Percentiles rank a stretch among this genome's conserved stretches.
Evolutionary conservation across 2,113 vertebrate species (phyloP).

Genomic region (Podarcis muralis): DNA sequence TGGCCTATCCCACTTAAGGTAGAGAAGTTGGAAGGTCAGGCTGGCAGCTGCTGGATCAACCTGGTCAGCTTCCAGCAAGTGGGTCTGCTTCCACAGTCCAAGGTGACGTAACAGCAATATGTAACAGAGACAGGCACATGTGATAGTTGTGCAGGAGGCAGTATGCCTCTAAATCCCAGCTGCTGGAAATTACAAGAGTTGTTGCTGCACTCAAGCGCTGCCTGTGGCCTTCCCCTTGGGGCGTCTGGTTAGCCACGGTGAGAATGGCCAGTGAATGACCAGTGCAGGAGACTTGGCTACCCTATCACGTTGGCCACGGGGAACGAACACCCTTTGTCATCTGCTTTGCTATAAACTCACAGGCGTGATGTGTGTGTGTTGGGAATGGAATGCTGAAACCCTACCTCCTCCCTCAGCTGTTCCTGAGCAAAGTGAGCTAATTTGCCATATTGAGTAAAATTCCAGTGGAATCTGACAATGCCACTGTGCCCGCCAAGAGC

Average conservation of each 20-base stretch:
- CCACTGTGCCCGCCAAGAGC: constrained; percentile 64
- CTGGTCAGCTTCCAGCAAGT: background rate
- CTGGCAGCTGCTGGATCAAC: background rate
- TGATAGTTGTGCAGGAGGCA: no score
- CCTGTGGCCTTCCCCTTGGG: no score
- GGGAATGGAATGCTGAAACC: constrained; percentile 58
- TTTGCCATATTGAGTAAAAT: constrained; percentile 99
- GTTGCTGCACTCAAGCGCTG: no score
- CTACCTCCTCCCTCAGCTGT: background rate
- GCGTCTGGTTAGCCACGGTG: no score
- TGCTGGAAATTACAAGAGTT: no score
- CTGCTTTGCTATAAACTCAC: constrained; percentile 21
- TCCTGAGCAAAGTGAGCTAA: constrained; percentile 81
- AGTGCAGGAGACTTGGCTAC: background rate
- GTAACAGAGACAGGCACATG: background rate
- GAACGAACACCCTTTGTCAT: background rate
- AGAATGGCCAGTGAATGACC: background rate
- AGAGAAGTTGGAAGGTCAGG: background rate
- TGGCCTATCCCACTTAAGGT: background rate
- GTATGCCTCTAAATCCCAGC: no score
- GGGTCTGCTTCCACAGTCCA: background rate
- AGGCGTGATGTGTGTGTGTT: constrained; percentile 41
- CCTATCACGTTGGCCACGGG: background rate
- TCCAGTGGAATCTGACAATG: constrained; percentile 87
- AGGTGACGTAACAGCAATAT: background rate